These are phyloP conservation scores for Hoplias malabaricus DNA, from an alignment of 2,113 vertebrate genomes.

Conservation along the genomic window DNA sequence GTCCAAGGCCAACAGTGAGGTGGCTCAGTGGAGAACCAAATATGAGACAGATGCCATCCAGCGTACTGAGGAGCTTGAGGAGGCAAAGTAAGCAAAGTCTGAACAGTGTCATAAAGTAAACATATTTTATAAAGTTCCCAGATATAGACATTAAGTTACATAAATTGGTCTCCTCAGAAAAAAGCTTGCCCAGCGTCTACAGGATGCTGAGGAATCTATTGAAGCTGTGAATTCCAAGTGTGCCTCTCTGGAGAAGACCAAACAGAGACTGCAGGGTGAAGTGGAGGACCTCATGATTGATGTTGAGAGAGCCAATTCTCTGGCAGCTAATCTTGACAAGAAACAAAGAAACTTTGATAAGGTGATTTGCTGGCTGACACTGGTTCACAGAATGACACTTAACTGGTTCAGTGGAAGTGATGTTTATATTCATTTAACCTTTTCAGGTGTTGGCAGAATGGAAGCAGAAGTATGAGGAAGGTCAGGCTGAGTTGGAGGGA, in stretches of 20 bases:
- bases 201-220: constrained; percentile 77
- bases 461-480: constrained; percentile 55
- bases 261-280: constrained; percentile 74
- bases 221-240: constrained; percentile 83
- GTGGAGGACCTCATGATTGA: constrained; percentile 66
- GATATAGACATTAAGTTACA: too few species aligned
- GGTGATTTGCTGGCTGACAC: too few species aligned
- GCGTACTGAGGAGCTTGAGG: constrained; percentile 84
- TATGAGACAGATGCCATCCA: constrained; percentile 84
- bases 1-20: constrained; percentile 74
- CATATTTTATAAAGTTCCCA: too few species aligned
- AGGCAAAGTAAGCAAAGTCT: constrained; percentile 77
- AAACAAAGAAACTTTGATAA: constrained; percentile 86
- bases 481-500: constrained; percentile 75
- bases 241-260: constrained; percentile 86
- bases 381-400: too few species aligned
- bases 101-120: too few species aligned
- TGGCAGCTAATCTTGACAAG: constrained; percentile 72
- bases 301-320: constrained; percentile 71
- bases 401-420: too few species aligned
- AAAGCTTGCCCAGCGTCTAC: constrained; percentile 85
- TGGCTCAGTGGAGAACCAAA: constrained; percentile 82
- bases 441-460: constrained; percentile 48
- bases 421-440: too few species aligned
- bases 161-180: constrained; percentile 68